Evolutionary conservation across 2,113 vertebrate species (phyloP), one percentile per base, ranked within the genome.

Genomic region (Cyanistes caeruleus): DNA sequence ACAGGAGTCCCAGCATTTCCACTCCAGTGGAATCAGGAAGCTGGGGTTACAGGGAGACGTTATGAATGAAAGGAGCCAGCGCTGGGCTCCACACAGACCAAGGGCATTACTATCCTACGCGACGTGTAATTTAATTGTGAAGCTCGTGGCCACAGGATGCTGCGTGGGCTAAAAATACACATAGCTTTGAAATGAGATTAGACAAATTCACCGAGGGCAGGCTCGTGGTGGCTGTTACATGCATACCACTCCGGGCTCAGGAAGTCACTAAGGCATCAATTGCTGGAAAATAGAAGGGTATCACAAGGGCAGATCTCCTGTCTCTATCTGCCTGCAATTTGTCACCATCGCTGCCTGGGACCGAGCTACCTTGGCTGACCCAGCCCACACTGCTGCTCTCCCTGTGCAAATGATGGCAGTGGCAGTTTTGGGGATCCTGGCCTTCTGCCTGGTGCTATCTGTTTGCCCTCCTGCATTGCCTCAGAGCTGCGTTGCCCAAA

Each of bases 11-110:
- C 80, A 81, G 63, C 10, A 6, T 77, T 90, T 67, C 39, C 39
- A 39, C 96, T 85, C 84, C 87, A 85, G 62, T 74, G 84, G 87
- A 85, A 93, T 96, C 93, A 90, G 89, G 96, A 97, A 95, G 93
- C 84, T 96, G 96, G 90, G 84, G 82, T 89, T 95, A 65, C 70
- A 56, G 63, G 55, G 65, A 95, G 81, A 94, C 93, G 56, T 86
- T 93, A 88, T 95, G 93, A 97, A 97, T 96, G 95, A 97, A 90
- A 92, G 13, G 30, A 93, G 79, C 43, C 0, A 5, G 85, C 22
- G 13, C 72, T 46, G 79, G 82, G 90, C 15, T 92, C 86, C 92
- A 31, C 0, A 0, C 90, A 89, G 92, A 93, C 68, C 92, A 63
- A 93, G 94, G 95, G 83, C 95, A 95, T 74, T 83, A 44, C 86